A percentile compares a stretch with the other conserved stretches of the same genome.
Evolutionary conservation across 2,797 vertebrate species (phyloP).

Genomic region (Pseudopleuronectes americanus): DNA sequence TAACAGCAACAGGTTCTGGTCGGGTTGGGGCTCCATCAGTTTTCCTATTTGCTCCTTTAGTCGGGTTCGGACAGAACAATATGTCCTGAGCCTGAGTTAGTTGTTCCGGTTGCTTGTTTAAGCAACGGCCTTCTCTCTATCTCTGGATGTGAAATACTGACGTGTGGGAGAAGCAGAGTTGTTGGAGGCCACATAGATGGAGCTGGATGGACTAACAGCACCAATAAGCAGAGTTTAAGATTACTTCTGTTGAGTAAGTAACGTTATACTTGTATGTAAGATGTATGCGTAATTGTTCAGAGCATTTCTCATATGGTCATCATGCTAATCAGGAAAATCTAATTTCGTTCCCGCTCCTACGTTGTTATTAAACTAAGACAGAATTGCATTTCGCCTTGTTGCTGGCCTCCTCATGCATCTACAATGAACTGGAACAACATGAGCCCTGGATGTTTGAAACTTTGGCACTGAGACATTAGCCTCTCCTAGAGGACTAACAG

Average conservation of each 20-base stretch:
- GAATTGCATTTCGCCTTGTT: slow-evolving; percentile 13
- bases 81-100: not conserved
- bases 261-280: not conserved
- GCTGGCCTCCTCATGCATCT: slow-evolving; percentile 27
- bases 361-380: slow-evolving; percentile 11
- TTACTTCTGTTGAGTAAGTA: not conserved
- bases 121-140: not conserved
- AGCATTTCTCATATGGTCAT: slow-evolving; percentile 9
- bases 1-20: too few species aligned
- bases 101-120: not conserved
- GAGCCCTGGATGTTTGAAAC: slow-evolving; percentile 25
- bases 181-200: not conserved
- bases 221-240: not conserved
- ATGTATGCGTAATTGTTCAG: not conserved
- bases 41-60: too few species aligned
- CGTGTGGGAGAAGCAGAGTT: not conserved
- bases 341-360: slow-evolving; percentile 3
- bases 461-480: slow-evolving; percentile 13
- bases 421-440: slow-evolving; percentile 22
- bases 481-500: slow-evolving; percentile 51
- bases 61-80: too few species aligned
- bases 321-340: slow-evolving; percentile 27
- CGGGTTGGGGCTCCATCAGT: too few species aligned
- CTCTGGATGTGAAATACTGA: not conserved
- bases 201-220: not conserved